phyloP scores from a whole-genome alignment of 2,113 vertebrate species.

The Alethe diademata region DNA sequence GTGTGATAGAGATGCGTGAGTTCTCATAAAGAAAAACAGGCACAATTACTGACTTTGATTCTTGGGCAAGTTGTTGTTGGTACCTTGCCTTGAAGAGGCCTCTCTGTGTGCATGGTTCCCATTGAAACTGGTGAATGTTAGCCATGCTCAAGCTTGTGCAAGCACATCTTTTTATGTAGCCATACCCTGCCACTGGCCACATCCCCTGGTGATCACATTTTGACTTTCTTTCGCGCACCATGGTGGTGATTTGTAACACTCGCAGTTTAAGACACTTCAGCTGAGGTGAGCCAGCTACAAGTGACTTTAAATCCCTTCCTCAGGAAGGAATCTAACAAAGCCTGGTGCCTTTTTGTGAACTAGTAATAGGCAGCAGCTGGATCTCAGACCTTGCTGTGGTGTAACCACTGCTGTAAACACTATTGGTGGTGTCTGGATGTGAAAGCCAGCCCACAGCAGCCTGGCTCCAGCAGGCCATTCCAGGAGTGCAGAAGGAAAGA shows the following conservation, averaged over 20 bases:
- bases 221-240: neutral
- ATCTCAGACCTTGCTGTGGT: neutral
- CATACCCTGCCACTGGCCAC: neutral
- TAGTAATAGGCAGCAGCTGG: neutral
- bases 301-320: neutral
- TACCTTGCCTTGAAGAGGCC: neutral
- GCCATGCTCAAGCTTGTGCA: neutral
- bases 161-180: neutral
- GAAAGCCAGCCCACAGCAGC: neutral
- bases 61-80: neutral
- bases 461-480: neutral
- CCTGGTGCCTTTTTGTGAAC: neutral
- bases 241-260: neutral
- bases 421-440: no score
- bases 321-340: neutral
- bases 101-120: neutral
- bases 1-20: neutral
- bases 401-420: neutral
- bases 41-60: neutral
- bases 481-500: neutral
- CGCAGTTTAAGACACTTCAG: neutral
- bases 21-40: neutral
- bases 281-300: neutral
- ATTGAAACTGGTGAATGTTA: neutral
- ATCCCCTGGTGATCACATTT: neutral